Evolutionary conservation across 2,797 vertebrate genomes (phyloP), one percentile per base, ranked within the genome.

Genomic region (Molossus molossus): DNA sequence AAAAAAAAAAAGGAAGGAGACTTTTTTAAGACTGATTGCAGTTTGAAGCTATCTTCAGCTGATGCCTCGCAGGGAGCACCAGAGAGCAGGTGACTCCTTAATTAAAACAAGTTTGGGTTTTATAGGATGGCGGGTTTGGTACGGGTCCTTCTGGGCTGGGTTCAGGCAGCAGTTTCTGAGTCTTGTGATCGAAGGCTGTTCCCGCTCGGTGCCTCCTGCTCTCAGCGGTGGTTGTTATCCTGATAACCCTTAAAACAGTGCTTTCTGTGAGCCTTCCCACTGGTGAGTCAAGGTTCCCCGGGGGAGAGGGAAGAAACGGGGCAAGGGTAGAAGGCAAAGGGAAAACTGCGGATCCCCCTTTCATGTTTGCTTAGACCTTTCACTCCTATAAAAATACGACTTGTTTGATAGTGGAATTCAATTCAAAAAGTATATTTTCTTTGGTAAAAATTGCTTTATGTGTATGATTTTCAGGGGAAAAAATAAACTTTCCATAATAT

Each of bases 211-310:
- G 10, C 5, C 62, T 85, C 33, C 33, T 40, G 20, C 27, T 67
- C 6, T 76, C 27, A 17, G 40, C 27, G 65, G 14, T 53, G 48
- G n/a, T 1, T 58, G 13, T 29, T 50, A 18, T 57, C 64, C 9
- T 53, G 12, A 33, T 23, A 80, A 48, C 40, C 20, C 50, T 67
- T 14, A 75, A 21, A 67, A 27, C 1, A 27, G 14, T 12, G 11
- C 33, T 73, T 25, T 58, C 60, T n/a, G 20, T 29, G 13, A 82
- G 25, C 1, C 53, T 17, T 76, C 8, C 0, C 0, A 0, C 50
- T 73, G 48, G 10, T 50, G 23, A 21, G 13, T 73, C 55, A 55
- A 60, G 17, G 23, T 80, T 81, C 15, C 58, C 48, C 29, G 3
- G 20, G 3, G 15, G 1, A 65, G 20, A 27, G 2, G 18, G 33